Percentiles rank a stretch among this genome's conserved stretches.
phyloP scores from a whole-genome alignment of 2,888 invertebrate species.

The Phorcus lineatus region DNA sequence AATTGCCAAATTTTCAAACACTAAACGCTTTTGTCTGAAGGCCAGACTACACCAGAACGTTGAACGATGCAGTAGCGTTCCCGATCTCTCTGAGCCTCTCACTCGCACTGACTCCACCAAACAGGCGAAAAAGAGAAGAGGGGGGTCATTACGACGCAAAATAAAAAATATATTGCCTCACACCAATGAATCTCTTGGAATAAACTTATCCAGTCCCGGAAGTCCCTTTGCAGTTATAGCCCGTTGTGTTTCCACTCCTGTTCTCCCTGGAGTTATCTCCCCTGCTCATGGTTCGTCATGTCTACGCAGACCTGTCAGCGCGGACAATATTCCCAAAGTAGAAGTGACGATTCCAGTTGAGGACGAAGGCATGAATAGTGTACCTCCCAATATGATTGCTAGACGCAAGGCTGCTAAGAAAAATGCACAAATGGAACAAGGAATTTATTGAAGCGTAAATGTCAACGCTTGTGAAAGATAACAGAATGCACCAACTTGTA shows the following conservation, averaged over 20 bases:
- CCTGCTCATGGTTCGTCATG: conserved; percentile 36
- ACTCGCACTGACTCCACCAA: conserved; percentile 34
- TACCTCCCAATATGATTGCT: background rate
- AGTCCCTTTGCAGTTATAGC: conserved; percentile 63
- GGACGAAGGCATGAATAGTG: conserved; percentile 30
- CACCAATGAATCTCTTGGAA: conserved; percentile 34
- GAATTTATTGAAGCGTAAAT: too few relatives aligned
- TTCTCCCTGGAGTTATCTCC: conserved; percentile 55
- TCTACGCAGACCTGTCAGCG: conserved; percentile 55
- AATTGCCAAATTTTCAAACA: conserved; percentile 80
- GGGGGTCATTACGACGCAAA: conserved; percentile 54
- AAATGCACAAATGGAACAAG: background rate
- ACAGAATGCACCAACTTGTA: too few relatives aligned
- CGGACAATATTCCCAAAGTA: conserved; percentile 62
- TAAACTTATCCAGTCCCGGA: conserved; percentile 34
- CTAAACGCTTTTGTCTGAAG: conserved; percentile 67
- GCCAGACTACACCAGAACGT: conserved; percentile 55
- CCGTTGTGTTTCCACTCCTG: conserved; percentile 64
- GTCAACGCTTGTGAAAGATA: too few relatives aligned
- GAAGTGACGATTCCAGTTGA: conserved; percentile 52
- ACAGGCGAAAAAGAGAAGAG: conserved; percentile 41
- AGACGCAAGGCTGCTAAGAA: conserved; percentile 19
- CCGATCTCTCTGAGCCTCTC: conserved; percentile 65
- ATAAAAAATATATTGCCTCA: conserved; percentile 60
- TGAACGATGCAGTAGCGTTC: conserved; percentile 80